A percentile compares a stretch with the other conserved stretches of the same genome.
Conservation (phyloP, 2,113 vertebrate genomes). For the Heterochromis multidens region DNA sequence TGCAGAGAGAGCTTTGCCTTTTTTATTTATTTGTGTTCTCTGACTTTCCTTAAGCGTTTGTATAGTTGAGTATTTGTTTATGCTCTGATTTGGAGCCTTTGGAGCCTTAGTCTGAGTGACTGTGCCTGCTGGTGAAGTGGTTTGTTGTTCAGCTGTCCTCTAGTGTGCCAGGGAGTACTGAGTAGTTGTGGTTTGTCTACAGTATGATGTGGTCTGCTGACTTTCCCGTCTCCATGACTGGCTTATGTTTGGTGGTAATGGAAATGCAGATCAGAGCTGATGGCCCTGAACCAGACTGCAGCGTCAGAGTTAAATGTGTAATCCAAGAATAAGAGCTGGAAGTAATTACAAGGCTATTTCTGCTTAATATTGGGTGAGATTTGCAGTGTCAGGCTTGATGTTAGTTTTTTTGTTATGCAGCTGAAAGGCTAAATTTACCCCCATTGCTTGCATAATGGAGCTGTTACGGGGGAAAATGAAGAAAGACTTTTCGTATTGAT, state of each 20-base stretch:
- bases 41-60: background rate
- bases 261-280: background rate
- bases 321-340: background rate
- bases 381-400: background rate
- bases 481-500: background rate
- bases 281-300: background rate
- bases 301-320: background rate
- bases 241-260: slow-evolving; percentile 3
- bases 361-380: background rate
- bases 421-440: background rate
- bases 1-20: background rate
- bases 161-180: background rate
- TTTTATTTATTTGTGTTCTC: background rate
- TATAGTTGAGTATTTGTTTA: background rate
- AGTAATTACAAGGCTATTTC: background rate
- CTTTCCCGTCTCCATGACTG: background rate
- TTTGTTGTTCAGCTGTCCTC: slow-evolving; percentile 2
- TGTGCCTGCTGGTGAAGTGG: background rate
- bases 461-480: background rate
- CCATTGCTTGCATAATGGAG: background rate
- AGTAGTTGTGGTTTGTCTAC: background rate
- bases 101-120: background rate
- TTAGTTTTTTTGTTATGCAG: background rate
- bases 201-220: background rate
- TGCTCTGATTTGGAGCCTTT: background rate